These are phyloP conservation scores for Marcusenius ussheri DNA, from an alignment of 2,113 vertebrate species.

Conservation along the genomic window DNA sequence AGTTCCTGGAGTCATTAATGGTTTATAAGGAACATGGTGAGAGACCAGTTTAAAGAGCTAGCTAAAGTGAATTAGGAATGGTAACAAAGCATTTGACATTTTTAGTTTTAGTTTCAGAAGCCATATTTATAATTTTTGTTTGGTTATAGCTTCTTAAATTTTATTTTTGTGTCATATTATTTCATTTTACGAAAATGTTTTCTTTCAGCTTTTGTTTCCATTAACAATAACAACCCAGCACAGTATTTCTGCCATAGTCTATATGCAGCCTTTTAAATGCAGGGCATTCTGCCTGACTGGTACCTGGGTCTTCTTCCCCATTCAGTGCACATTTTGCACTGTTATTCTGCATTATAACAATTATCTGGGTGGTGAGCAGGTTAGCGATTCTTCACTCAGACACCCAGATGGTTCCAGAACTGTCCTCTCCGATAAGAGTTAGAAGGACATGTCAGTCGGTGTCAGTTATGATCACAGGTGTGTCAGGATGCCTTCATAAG, in stretches of 20 bases:
- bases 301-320: background rate
- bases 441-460: conserved; percentile 25
- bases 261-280: background rate
- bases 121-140: background rate
- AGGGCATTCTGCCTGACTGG: background rate
- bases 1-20: background rate
- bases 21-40: background rate
- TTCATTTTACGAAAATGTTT: background rate
- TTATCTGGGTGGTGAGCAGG: conserved; percentile 19
- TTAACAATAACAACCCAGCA: background rate
- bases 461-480: conserved; percentile 15
- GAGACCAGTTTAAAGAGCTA: background rate
- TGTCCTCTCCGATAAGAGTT: conserved; percentile 23
- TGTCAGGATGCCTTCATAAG: conserved; percentile 9
- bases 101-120: background rate
- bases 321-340: background rate
- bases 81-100: background rate
- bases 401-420: conserved; percentile 20
- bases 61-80: background rate
- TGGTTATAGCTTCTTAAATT: background rate
- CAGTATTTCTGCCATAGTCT: background rate
- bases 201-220: background rate
- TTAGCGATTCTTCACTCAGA: conserved; percentile 29
- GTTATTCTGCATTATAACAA: background rate
- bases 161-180: background rate